Conservation (phyloP, 2,888 invertebrate genomes). For the Merodon equestris region DNA sequence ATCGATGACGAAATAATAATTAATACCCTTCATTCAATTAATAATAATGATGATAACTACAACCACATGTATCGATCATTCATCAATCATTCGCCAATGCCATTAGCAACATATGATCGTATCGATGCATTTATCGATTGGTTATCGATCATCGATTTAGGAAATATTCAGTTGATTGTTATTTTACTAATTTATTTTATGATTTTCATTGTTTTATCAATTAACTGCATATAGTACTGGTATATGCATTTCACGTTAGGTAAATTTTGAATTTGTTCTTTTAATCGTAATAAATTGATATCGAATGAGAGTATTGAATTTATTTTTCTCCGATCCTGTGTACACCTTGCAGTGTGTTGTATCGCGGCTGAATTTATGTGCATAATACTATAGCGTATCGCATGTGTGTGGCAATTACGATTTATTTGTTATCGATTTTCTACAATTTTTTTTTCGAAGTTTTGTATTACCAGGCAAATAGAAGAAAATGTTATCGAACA, state of each 20-base stretch:
- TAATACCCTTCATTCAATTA: slow-evolving; percentile 38
- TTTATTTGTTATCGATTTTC: neutral
- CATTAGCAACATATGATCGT: slow-evolving; percentile 25
- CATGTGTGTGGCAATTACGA: too few relatives aligned
- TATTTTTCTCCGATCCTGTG: too few relatives aligned
- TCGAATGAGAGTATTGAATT: too few relatives aligned
- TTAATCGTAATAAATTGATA: too few relatives aligned
- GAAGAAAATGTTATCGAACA: too few relatives aligned
- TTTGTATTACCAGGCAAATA: neutral
- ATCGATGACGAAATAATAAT: slow-evolving; percentile 29
- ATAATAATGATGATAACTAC: slow-evolving; percentile 44
- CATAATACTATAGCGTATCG: too few relatives aligned
- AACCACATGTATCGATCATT: slow-evolving; percentile 47
- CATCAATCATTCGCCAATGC: slow-evolving; percentile 44
- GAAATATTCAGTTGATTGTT: slow-evolving; percentile 40
- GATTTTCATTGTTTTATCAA: slow-evolving; percentile 28
- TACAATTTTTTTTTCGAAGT: neutral
- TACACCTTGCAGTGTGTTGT: slow-evolving; percentile 6
- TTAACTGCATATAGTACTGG: slow-evolving; percentile 21
- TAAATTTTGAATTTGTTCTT: too few relatives aligned
- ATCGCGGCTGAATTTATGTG: neutral
- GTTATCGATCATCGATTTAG: slow-evolving; percentile 32
- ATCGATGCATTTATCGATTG: slow-evolving; percentile 15
- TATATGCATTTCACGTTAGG: slow-evolving; percentile 26
- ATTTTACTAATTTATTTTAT: slow-evolving; percentile 49